Conservation (phyloP, 2,113 vertebrate genomes). For the Sarotherodon lohbergeri region DNA sequence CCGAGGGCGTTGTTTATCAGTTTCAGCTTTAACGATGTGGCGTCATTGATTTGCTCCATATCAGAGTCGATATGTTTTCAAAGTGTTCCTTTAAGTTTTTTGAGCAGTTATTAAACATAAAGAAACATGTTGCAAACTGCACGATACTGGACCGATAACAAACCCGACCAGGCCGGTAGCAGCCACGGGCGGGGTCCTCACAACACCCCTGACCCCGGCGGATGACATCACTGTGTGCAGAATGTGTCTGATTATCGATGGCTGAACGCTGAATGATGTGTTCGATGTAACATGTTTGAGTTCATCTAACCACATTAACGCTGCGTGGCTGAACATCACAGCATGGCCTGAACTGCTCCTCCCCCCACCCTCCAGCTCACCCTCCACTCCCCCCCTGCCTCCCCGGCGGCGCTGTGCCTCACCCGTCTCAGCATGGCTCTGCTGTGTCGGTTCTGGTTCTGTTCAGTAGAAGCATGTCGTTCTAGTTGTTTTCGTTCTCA, state of each 20-base stretch:
- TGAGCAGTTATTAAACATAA: neutral
- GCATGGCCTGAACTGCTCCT: slow-evolving; percentile 64
- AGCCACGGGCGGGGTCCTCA: neutral
- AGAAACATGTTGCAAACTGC: neutral
- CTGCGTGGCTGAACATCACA: neutral
- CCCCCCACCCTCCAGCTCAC: slow-evolving; percentile 61
- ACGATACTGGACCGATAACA: neutral
- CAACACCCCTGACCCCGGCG: neutral
- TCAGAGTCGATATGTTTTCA: too few relatives aligned
- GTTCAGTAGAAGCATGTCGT: slow-evolving; percentile 81
- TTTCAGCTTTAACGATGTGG: too few relatives aligned
- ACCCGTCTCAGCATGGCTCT: slow-evolving; percentile 47
- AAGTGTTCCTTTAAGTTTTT: neutral
- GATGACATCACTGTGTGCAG: neutral
- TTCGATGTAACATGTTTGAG: neutral
- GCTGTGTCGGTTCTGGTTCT: slow-evolving; percentile 62
- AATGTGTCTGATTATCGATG: neutral
- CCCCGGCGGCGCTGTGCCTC: neutral
- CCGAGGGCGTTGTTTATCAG: too few relatives aligned
- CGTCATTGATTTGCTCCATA: too few relatives aligned
- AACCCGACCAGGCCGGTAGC: neutral
- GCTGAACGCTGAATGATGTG: neutral
- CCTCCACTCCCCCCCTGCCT: neutral
- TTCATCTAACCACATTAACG: slow-evolving; percentile 9
- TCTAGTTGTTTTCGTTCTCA: slow-evolving; percentile 76